phyloP scores from a whole-genome alignment of 2,888 invertebrate genomes.

The Sycophila texana region DNA sequence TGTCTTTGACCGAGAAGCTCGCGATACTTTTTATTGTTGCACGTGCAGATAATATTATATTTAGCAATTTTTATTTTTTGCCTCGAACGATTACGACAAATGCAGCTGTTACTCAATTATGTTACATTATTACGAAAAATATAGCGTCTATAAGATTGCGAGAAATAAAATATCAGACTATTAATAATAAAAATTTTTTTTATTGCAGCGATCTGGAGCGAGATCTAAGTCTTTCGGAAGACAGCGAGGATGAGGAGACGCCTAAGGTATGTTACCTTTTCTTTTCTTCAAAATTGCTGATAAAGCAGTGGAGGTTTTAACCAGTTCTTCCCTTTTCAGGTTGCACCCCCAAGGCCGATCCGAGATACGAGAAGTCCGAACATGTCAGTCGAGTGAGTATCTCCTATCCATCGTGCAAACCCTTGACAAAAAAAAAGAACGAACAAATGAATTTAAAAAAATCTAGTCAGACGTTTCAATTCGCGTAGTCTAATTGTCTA shows the following conservation, averaged over 20 bases:
- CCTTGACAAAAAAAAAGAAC: background rate
- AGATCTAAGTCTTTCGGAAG: conserved; percentile 85
- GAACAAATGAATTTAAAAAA: too few relatives aligned
- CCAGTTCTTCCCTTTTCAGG: conserved; percentile 13
- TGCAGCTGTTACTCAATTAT: conserved; percentile 16
- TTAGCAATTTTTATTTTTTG: background rate
- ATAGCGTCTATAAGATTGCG: background rate
- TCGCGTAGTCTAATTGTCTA: too few relatives aligned
- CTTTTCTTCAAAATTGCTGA: background rate
- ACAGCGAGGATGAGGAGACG: conserved; percentile 84
- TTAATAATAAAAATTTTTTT: conserved; percentile 53
- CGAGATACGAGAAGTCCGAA: conserved; percentile 49
- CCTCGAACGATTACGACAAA: background rate
- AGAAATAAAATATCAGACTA: background rate
- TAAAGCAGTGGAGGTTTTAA: background rate
- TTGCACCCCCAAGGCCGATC: conserved; percentile 42
- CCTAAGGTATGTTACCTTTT: conserved; percentile 18
- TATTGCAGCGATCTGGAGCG: conserved; percentile 79
- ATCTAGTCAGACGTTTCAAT: too few relatives aligned
- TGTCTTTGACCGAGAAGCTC: background rate
- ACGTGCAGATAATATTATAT: background rate
- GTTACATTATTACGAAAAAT: background rate
- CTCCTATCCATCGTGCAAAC: background rate
- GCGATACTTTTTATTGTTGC: background rate
- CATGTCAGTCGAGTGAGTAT: conserved; percentile 55